Conservation (phyloP, 2,113 vertebrate species). For the Falcunculus frontatus region DNA sequence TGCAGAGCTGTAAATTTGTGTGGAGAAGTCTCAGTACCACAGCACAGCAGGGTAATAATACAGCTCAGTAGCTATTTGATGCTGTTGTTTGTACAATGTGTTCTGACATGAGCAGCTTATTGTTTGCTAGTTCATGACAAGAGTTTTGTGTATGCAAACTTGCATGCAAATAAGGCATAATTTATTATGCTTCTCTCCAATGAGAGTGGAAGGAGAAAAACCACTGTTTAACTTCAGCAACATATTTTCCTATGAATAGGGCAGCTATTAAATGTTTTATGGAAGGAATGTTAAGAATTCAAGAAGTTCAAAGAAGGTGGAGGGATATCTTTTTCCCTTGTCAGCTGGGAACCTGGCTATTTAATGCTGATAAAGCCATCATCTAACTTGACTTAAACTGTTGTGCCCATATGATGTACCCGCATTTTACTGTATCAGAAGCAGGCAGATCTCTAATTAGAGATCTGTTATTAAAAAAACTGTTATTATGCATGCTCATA, state of each 20-base stretch:
- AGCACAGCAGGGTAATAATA: neutral
- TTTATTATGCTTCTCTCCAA: slow-evolving; percentile 24
- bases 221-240: neutral
- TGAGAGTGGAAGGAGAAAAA: neutral
- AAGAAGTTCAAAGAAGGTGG: neutral
- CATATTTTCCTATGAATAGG: slow-evolving; percentile 54
- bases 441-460: neutral
- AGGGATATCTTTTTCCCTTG: neutral
- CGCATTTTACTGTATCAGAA: neutral
- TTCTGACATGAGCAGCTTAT: slow-evolving; percentile 1
- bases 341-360: neutral
- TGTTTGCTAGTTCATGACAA: slow-evolving; percentile 26
- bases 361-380: neutral
- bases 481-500: no score
- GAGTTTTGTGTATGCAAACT: slow-evolving; percentile 55
- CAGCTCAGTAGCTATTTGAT: neutral
- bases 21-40: neutral
- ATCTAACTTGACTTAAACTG: neutral
- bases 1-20: neutral
- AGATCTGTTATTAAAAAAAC: neutral
- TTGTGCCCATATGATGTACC: neutral
- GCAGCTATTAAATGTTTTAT: slow-evolving; percentile 19
- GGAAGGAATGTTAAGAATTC: slow-evolving; percentile 38
- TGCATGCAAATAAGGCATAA: slow-evolving; percentile 49
- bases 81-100: neutral